Conservation (phyloP, 2,888 invertebrate genomes). For the Elmis aenea region DNA sequence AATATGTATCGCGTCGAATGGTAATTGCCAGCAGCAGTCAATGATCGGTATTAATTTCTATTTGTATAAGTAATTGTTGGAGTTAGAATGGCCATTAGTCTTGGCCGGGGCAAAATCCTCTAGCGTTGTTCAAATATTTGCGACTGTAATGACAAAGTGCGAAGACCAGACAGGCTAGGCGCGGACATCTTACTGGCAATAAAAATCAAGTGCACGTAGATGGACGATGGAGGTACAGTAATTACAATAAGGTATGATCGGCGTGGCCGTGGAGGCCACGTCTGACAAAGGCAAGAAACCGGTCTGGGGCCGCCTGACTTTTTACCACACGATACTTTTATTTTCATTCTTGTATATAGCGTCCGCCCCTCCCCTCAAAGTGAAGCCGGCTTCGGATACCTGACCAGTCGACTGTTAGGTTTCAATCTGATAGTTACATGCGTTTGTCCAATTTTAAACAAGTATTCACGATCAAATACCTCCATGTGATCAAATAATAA, state of each 20-base stretch:
- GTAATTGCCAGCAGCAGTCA: no score
- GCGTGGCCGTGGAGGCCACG: conserved; percentile 30
- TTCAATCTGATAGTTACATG: conserved; percentile 20
- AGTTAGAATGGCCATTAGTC: no score
- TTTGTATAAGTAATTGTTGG: no score
- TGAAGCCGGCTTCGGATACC: conserved; percentile 24
- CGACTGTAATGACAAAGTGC: conserved; percentile 16
- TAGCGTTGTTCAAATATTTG: no score
- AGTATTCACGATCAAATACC: no score
- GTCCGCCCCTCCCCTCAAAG: conserved; percentile 21
- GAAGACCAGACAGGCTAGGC: conserved; percentile 19
- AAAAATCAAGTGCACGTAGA: conserved; percentile 33
- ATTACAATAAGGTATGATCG: conserved; percentile 37
- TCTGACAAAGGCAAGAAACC: conserved; percentile 28
- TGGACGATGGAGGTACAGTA: conserved; percentile 32
- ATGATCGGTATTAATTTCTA: no score
- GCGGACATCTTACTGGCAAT: conserved; percentile 28
- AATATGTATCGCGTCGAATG: no score
- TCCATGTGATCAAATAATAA: no score
- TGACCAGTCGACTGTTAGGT: conserved; percentile 25
- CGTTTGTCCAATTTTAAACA: conserved; percentile 13
- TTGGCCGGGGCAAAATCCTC: no score
- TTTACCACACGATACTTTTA: conserved; percentile 28
- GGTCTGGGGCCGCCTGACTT: conserved; percentile 27
- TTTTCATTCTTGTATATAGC: conserved; percentile 27